Base-by-base conservation (phyloP, 2,888 invertebrate genomes). In the Neoascia interrupta region DNA sequence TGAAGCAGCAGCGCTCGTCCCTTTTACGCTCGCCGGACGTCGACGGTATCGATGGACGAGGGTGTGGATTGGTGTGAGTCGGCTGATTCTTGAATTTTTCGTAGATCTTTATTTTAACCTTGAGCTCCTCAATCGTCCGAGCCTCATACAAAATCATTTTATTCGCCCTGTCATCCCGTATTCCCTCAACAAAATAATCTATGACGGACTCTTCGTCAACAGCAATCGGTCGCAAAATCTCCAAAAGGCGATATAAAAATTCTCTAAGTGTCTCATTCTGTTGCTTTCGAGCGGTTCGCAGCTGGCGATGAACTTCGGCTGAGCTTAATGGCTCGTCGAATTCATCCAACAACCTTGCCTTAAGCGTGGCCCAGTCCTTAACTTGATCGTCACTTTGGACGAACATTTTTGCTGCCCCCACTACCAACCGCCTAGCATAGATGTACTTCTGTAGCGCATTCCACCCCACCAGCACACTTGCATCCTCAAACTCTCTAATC, bases 361-460 rank as follows among this genome's bases (percentile, higher is more conserved):
- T 31, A 8, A 31, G 31, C 3, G 31, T 4, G 2, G 8, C 10
- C 31, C 8, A 31, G 8, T 31, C 8, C n/a, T 2, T 3, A 6
- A 31, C n/a, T n/a, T 6, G 3, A 8, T 31, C n/a, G 8, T 31
- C 31, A 6, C 31, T 6, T 31, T 31, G 8, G 31, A 31, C 8
- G n/a, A 31, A 31, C 31, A 31, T 3, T 31, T 6, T 6, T 31
- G 31, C 31, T n/a, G 31, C 31, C n/a, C 31, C 31, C 8, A n/a
- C 8, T 3, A 31, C n/a, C 31, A 31, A 6, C n/a, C 31, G 8
- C 8, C 8, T 31, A 31, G 10, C 31, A n/a, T 31, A 31, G n/a
- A 31, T 31, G 31, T 31, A 31, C 10, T 60, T 36, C 45, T 72
- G 63, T 13, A 72, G 19, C 5, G 53, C 54, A n/a, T 37, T 54